Conservation (phyloP, 2,113 vertebrate genomes). For the Silurus meridionalis region DNA sequence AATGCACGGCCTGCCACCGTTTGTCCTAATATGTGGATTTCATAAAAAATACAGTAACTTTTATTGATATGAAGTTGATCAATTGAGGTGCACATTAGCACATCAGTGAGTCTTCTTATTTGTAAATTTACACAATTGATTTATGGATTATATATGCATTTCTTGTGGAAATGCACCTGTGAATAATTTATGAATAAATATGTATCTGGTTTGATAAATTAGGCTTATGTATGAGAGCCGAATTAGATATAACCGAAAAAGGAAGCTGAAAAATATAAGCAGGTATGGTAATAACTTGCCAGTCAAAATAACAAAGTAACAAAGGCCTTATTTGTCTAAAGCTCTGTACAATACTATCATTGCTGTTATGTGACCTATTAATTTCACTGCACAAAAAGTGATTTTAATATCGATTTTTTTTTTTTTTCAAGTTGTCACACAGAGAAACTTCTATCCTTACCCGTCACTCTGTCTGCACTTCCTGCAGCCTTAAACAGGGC, state of each 20-base stretch:
- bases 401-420: constrained; percentile 2
- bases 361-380: background rate
- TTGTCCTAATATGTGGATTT: background rate
- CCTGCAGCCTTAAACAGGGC: constrained; percentile 34
- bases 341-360: background rate
- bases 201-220: background rate
- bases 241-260: background rate
- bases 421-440: constrained; percentile 10
- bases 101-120: background rate
- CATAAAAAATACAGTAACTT: background rate
- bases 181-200: background rate
- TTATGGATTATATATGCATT: background rate
- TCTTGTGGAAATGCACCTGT: background rate
- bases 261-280: background rate
- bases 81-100: background rate
- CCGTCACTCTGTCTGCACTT: constrained; percentile 13
- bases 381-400: background rate
- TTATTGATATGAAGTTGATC: background rate
- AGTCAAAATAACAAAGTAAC: background rate
- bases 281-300: background rate
- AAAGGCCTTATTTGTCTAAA: background rate
- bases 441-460: background rate
- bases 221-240: background rate
- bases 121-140: background rate
- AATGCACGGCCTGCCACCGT: too few species aligned